A percentile compares a stretch with the other conserved stretches of the same genome.
Conservation (phyloP, 2,888 invertebrate species). For the Cantharis lateralis region DNA sequence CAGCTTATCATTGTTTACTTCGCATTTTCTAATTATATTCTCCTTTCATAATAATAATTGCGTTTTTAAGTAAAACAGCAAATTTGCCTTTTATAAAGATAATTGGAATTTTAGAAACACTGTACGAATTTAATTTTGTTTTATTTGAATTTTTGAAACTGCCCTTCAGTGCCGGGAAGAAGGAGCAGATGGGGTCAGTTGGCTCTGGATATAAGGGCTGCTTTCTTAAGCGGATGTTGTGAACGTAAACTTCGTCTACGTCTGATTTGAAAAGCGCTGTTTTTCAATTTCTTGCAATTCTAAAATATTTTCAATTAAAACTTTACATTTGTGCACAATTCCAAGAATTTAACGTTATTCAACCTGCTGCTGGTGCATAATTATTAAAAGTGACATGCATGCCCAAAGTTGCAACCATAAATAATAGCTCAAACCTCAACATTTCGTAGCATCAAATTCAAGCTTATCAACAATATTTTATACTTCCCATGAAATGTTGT, state of each 20-base stretch:
- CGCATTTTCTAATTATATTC: not conserved
- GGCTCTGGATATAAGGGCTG: no score
- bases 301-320: not conserved
- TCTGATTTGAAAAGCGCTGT: not conserved
- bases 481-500: slow-evolving; percentile 10
- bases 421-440: not conserved
- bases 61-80: not conserved
- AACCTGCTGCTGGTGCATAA: slow-evolving; percentile 6
- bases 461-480: slow-evolving; percentile 24
- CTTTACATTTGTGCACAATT: not conserved
- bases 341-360: not conserved
- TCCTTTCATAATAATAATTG: not conserved
- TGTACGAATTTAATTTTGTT: not conserved
- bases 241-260: no score
- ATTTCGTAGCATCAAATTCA: slow-evolving; percentile 26
- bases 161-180: not conserved
- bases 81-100: not conserved
- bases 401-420: slow-evolving; percentile 22
- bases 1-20: not conserved
- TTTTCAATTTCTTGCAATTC: not conserved
- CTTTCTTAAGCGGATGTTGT: no score
- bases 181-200: not conserved
- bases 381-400: slow-evolving; percentile 7
- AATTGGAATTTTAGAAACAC: not conserved
- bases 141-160: not conserved